Percentiles rank a stretch among this genome's conserved stretches.
phyloP scores from a whole-genome alignment of 2,113 vertebrate species.

The Rhinolophus sinicus region DNA sequence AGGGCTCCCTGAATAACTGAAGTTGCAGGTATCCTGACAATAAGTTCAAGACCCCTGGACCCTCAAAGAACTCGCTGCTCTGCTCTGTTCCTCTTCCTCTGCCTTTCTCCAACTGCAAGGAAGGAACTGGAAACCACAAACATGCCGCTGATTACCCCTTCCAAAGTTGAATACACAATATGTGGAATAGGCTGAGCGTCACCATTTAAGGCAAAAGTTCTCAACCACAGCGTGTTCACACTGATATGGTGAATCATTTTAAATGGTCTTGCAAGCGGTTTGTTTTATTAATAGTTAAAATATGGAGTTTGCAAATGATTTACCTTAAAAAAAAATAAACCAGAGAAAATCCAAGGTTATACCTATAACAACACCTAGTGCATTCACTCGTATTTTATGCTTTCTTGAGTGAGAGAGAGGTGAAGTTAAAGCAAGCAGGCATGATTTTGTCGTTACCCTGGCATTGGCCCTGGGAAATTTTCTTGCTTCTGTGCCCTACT shows the following conservation, averaged over 20 bases:
- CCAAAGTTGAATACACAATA: neutral
- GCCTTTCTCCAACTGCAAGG: neutral
- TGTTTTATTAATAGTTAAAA: conserved; percentile 36
- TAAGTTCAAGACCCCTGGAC: neutral
- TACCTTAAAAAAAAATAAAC: neutral
- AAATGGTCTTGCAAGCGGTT: neutral
- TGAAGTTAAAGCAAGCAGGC: neutral
- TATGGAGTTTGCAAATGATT: conserved; percentile 1
- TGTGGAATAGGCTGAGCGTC: neutral
- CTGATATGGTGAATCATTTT: neutral
- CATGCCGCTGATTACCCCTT: rapidly evolving
- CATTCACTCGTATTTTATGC: neutral
- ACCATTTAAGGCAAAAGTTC: neutral
- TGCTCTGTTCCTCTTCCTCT: neutral
- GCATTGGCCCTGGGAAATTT: neutral
- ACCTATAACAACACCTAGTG: neutral
- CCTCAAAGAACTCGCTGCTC: neutral
- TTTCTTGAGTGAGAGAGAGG: neutral
- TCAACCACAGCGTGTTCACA: neutral
- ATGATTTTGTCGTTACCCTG: neutral
- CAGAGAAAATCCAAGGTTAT: conserved; percentile 38
- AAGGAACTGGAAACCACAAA: neutral
- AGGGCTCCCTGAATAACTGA: neutral
- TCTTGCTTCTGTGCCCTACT: neutral
- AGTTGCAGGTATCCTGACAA: neutral